Base-by-base conservation (phyloP, 2,797 vertebrate species). In the Oophaga sylvatica region DNA sequence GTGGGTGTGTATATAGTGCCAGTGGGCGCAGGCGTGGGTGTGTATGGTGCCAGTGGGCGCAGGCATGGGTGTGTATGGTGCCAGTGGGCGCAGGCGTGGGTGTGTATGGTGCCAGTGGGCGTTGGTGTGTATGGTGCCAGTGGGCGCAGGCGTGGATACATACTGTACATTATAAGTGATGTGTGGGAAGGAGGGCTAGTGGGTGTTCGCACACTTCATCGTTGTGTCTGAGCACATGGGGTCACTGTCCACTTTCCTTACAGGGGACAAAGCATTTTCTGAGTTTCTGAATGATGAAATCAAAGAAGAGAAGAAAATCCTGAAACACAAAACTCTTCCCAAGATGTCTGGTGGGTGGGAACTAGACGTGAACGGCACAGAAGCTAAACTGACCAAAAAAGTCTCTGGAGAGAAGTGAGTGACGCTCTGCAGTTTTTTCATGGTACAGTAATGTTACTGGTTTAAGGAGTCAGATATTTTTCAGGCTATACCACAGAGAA, bases 271-370 rank as follows among this genome's bases (percentile, higher is more conserved):
- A 94, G 97, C 97, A 0, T 98, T 99, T 90, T 95, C 94, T 0
- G 95, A 97, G 76, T 99, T 99, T 89, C 93, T 99, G 90, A 91
- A 84, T 0, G 98, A 99, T 75, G 98, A 99, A 94, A 96, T 99
- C 91, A 94, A 97, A 90, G 97, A 99, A 89, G 98, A 99, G 92
- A 96, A 89, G 91, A 99, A 98, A 92, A 97, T 99, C 91, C 96
- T 98, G 94, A 99, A 99, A 80, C 95, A 90, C 88, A 96, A 96
- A 29, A 90, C 90, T 0, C 95, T 99, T 87, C 98, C 98, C 8
- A 97, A 98, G 90, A 94, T 99, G 92, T 97, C 98, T 0, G 98
- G 98, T 4, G 97, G 97, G 0, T 99, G 98, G 98, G 96, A 97
- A 79, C 93, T 99, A 85, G 95, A 96, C 29, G 93, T 97, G 35